Conservation (phyloP, 2,113 vertebrate species). For the Tenrec ecaudatus region DNA sequence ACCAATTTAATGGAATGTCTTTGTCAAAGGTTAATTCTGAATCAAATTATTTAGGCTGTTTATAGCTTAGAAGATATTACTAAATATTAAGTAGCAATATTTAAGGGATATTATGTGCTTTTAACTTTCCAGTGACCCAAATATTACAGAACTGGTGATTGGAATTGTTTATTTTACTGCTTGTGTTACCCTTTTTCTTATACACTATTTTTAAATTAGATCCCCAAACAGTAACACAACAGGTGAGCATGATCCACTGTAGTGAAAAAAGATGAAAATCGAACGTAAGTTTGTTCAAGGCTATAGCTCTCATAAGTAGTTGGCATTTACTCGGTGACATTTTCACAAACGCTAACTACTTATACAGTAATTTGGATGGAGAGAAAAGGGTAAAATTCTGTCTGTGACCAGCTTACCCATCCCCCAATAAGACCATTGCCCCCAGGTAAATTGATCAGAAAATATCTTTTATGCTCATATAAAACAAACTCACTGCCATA, state of each 20-base stretch:
- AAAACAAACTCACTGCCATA: too few relatives aligned
- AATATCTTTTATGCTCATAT: not conserved
- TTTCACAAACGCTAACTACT: not conserved
- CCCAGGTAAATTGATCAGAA: not conserved
- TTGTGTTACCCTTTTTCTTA: conserved; percentile 9
- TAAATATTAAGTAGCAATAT: too few relatives aligned
- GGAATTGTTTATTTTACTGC: conserved; percentile 28
- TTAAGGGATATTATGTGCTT: conserved; percentile 20
- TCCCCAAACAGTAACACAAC: not conserved
- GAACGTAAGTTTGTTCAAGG: not conserved
- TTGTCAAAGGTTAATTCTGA: conserved; percentile 42
- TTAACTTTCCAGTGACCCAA: not conserved
- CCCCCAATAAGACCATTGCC: not conserved
- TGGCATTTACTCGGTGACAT: not conserved
- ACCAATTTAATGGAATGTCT: conserved; percentile 43
- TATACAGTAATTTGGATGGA: not conserved
- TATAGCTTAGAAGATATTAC: not conserved
- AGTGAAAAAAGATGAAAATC: not conserved
- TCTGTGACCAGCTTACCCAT: not conserved
- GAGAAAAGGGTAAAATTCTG: not conserved
- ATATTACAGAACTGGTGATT: not conserved
- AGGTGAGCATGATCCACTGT: not conserved
- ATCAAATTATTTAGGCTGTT: not conserved
- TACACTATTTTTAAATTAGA: not conserved
- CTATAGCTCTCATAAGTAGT: not conserved